phyloP scores from a whole-genome alignment of 2,113 vertebrate species.

The Speoplatyrhinus poulsoni region DNA sequence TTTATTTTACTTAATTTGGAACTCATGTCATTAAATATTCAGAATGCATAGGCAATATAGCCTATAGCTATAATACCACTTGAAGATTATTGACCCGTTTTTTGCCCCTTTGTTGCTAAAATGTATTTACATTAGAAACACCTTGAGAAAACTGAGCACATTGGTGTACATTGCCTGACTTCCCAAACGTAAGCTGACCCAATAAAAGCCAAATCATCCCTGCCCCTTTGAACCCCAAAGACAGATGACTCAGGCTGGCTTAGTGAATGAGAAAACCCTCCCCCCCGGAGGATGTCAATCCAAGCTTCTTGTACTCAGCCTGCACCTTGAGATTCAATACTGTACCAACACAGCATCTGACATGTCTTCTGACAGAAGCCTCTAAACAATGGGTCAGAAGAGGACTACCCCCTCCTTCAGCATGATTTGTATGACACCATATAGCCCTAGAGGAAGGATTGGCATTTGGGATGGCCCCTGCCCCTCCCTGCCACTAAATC shows the following conservation, averaged over 20 bases:
- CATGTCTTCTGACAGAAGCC: conserved; percentile 22
- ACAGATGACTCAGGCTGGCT: conserved; percentile 40
- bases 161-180: conserved; percentile 22
- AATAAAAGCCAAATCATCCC: conserved; percentile 38
- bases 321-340: conserved; percentile 44
- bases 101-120: not conserved
- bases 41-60: too few species aligned
- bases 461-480: conserved; percentile 13
- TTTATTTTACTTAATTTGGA: too few species aligned
- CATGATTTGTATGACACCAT: conserved; percentile 39
- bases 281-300: conserved; percentile 33
- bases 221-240: conserved; percentile 55
- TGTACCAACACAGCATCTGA: conserved; percentile 24
- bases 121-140: not conserved
- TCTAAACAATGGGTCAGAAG: conserved; percentile 27
- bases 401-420: conserved; percentile 9
- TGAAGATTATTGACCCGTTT: not conserved
- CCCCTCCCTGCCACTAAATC: conserved; percentile 31
- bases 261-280: conserved; percentile 41
- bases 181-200: conserved; percentile 47
- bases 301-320: conserved; percentile 42
- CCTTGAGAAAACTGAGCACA: not conserved
- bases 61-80: not conserved
- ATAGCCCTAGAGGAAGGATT: conserved; percentile 52
- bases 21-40: too few species aligned